Conservation (phyloP, 2,888 invertebrate genomes). For the Octodonta nipae region DNA sequence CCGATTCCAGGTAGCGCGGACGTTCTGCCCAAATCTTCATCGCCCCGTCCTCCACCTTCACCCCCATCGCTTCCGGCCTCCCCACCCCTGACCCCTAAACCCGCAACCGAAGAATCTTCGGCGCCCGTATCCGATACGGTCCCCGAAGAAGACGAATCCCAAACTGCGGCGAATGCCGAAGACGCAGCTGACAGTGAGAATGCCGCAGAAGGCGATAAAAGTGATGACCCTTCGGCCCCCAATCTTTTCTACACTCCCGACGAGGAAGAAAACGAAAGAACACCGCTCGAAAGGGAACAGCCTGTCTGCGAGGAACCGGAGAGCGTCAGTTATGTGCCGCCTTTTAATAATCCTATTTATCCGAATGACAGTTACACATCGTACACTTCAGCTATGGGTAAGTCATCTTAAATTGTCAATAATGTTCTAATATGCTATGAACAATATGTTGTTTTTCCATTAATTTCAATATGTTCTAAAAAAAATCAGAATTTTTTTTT, state of each 20-base stretch:
- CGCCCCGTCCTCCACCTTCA: not conserved
- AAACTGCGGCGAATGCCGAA: conserved; percentile 4
- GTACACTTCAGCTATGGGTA: conserved; percentile 26
- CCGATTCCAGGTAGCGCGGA: conserved; percentile 27
- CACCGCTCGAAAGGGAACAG: conserved; percentile 9
- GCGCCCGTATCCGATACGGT: conserved; percentile 7
- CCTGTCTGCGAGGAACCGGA: conserved; percentile 20
- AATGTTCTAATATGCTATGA: no score
- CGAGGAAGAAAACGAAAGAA: conserved; percentile 21
- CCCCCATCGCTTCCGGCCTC: not conserved
- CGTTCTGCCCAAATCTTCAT: no score
- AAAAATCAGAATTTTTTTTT: no score
- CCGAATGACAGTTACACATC: conserved; percentile 32
- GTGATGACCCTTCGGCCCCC: not conserved
- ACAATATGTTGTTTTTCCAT: conserved; percentile 2
- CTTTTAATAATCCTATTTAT: conserved; percentile 36
- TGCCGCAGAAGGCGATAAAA: conserved; percentile 4
- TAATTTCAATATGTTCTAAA: no score
- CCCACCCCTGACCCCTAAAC: not conserved
- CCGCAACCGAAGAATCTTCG: not conserved
- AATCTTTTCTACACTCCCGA: conserved; percentile 27
- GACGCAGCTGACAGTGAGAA: conserved; percentile 3
- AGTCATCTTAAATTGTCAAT: no score
- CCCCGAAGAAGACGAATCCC: conserved; percentile 4
- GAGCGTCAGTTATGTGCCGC: conserved; percentile 32